phyloP scores from a whole-genome alignment of 2,797 vertebrate genomes.

The Mus spretus region DNA sequence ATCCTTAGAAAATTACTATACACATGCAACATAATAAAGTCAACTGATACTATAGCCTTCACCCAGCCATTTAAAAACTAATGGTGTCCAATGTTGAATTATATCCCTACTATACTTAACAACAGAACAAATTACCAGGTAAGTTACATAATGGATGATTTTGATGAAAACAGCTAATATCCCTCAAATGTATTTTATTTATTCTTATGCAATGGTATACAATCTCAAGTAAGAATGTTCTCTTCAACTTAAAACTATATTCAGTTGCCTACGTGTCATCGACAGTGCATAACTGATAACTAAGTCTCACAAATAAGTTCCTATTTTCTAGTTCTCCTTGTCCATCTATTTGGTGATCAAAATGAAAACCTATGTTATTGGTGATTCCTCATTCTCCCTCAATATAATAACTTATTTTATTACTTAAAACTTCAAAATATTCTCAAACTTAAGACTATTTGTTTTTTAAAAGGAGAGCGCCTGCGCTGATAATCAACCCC shows the following conservation, averaged over 20 bases:
- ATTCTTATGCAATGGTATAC: background rate
- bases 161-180: background rate
- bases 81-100: background rate
- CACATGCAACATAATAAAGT: background rate
- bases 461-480: no score
- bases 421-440: constrained; percentile 32
- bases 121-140: background rate
- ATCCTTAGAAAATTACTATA: background rate
- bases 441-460: background rate
- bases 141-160: background rate
- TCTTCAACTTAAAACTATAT: constrained; percentile 1
- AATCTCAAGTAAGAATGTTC: background rate
- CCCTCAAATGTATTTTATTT: background rate
- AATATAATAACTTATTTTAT: background rate
- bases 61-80: background rate
- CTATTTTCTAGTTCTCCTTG: background rate
- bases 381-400: background rate
- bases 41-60: background rate
- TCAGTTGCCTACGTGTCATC: background rate
- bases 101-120: background rate
- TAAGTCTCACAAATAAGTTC: background rate
- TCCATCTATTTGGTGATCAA: background rate
- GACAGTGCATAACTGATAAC: background rate
- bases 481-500: background rate
- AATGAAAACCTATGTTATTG: background rate